These are phyloP conservation scores for Todiramphus chloris DNA, from an alignment of 2,113 vertebrate genomes.

Conservation along the genomic window DNA sequence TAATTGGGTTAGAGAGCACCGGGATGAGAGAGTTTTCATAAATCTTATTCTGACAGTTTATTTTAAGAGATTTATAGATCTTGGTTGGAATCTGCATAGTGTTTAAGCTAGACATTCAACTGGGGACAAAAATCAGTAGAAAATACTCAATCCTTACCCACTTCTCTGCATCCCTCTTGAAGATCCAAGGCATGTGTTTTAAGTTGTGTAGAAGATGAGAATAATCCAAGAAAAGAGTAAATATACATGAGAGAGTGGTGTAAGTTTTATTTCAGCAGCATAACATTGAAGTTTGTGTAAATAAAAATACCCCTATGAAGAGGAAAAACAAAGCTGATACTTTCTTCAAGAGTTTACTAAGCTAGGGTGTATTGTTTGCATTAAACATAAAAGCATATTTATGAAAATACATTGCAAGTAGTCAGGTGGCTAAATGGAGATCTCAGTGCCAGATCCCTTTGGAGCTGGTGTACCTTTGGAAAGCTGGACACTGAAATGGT, in stretches of 20 bases:
- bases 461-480: neutral
- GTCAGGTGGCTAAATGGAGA: neutral
- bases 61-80: conserved; percentile 12
- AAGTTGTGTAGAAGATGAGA: neutral
- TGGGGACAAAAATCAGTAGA: neutral
- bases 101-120: neutral
- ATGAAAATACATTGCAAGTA: neutral
- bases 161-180: neutral
- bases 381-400: neutral
- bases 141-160: neutral
- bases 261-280: neutral
- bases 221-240: neutral
- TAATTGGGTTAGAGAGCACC: conserved; percentile 27
- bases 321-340: neutral
- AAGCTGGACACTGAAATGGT: neutral
- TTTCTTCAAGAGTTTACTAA: neutral
- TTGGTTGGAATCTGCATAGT: neutral
- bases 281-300: neutral
- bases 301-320: neutral
- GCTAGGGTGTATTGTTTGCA: neutral
- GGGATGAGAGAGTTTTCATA: neutral
- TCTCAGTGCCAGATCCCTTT: neutral
- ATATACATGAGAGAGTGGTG: neutral
- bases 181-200: neutral
- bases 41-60: neutral